Evolutionary conservation across 2,113 vertebrate species (phyloP).

Genomic region (Myotis brandtii): DNA sequence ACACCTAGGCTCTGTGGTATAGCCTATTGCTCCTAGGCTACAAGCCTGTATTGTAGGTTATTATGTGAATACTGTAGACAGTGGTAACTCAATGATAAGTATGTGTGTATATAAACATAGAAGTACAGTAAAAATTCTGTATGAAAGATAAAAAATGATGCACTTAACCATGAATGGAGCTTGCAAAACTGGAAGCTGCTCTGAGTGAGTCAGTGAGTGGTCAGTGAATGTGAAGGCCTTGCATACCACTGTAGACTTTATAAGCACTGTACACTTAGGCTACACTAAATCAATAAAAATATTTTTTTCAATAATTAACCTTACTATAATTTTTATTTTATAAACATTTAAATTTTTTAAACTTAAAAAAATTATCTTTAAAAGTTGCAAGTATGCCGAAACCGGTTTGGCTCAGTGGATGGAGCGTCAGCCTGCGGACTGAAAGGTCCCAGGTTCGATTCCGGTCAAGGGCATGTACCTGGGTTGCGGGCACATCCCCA

Average conservation of each 20-base stretch:
- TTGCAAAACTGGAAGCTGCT: not conserved
- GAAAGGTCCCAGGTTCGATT: too few species aligned
- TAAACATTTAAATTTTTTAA: not conserved
- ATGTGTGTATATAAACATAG: not conserved
- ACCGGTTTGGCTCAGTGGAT: too few species aligned
- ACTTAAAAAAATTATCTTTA: too few species aligned
- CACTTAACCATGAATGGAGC: not conserved
- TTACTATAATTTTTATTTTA: not conserved
- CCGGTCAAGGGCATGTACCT: too few species aligned
- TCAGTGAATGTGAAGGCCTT: not conserved
- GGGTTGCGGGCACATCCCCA: too few species aligned
- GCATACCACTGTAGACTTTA: not conserved
- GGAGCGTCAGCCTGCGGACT: too few species aligned
- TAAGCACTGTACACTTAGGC: not conserved
- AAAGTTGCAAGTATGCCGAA: too few species aligned
- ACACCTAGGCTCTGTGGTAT: not conserved
- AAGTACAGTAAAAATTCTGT: not conserved
- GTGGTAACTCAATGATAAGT: not conserved
- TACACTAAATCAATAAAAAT: not conserved
- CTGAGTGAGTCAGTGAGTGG: not conserved
- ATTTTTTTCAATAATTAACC: not conserved
- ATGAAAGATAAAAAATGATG: not conserved
- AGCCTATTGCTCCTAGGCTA: not conserved
- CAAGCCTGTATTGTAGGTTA: not conserved
- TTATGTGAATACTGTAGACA: not conserved